Evolutionary conservation across 1,140 invertebrate genomes (phyloP), one percentile per base, ranked within the genome.

Genomic region (Hyles vespertilio): DNA sequence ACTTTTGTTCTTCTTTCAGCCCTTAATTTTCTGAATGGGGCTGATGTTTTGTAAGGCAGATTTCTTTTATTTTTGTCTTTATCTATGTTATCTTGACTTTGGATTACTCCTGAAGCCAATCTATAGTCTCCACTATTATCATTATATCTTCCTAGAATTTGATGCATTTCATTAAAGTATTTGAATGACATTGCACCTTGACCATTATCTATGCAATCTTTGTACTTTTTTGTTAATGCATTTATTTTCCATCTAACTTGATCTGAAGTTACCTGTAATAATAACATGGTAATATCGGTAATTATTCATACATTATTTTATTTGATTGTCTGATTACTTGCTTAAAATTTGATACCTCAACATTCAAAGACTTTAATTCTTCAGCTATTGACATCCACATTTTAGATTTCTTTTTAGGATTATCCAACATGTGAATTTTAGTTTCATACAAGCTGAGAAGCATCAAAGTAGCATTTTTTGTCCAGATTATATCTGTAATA

Each of bases 131-230:
- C 73, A 70, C 59, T 71, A 50, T 73, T 77, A 56, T 77, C 74
- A 72, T 60, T 73, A 47, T 78, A 79, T 52, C 67, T 67, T 4
- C 80, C 80, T 50, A 83, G 65, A 52, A 83, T 81, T 64, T 83
- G 78, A 65, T 83, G 76, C 80, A 83, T 83, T 75, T 83, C 78
- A 79, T 81, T 83, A 56, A 76, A 83, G 65, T 79, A 83, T 61
- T 83, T 83, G 52, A 83, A 83, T 49, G 65, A 65, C 46, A 69
- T 59, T 40, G 67, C 51, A 2, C 71, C 73, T 66, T 83, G 76
- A 33, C 78, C 77, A 70, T 67, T 83, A 51, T 83, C 80, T 49
- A 80, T 65, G 22, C 78, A 79, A 55, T 83, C 80, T 59, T 79
- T 83, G 48, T 83, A 83, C 58, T 81, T 83, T 67, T 83, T 82